phyloP scores from a whole-genome alignment of 1,140 invertebrate genomes.

The Drosophila sp. region DNA sequence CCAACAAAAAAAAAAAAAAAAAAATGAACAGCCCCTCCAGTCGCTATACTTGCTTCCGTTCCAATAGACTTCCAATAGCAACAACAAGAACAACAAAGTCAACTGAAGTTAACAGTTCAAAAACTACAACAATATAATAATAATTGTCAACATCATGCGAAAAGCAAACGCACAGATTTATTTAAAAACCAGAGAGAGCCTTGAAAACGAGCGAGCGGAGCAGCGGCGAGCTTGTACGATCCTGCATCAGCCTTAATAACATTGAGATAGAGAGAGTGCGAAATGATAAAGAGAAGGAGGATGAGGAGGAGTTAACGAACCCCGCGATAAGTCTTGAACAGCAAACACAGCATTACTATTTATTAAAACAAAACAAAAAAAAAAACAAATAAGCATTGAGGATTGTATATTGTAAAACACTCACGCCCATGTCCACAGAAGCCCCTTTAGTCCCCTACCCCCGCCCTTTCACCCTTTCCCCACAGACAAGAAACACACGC shows the following conservation, averaged over 20 bases:
- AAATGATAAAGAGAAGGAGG: constrained; percentile 1
- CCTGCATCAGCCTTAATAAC: constrained; percentile 37
- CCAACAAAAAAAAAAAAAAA: too few species aligned
- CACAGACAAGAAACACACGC: constrained; percentile 24
- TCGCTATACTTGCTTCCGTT: constrained; percentile 44
- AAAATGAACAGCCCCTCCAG: constrained; percentile 1
- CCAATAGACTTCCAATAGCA: constrained; percentile 52
- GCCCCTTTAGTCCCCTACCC: neutral
- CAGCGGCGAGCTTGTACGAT: constrained; percentile 1
- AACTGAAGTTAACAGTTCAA: constrained; percentile 35
- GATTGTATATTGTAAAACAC: constrained; percentile 47
- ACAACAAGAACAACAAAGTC: neutral
- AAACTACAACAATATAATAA: constrained; percentile 25
- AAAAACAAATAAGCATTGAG: constrained; percentile 27
- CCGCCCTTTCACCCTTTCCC: neutral
- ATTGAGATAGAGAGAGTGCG: constrained; percentile 6
- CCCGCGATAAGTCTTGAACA: constrained; percentile 49
- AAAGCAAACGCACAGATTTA: constrained; percentile 53
- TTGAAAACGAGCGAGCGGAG: constrained; percentile 37
- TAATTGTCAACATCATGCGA: constrained; percentile 3
- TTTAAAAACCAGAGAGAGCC: constrained; percentile 42
- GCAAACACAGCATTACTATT: constrained; percentile 75
- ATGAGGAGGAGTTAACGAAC: constrained; percentile 15
- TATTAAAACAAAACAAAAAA: constrained; percentile 46
- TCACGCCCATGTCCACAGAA: neutral